Evolutionary conservation across 2,888 invertebrate species (phyloP), one percentile per base, ranked within the genome.

Genomic region (Periphyllus acericola): DNA sequence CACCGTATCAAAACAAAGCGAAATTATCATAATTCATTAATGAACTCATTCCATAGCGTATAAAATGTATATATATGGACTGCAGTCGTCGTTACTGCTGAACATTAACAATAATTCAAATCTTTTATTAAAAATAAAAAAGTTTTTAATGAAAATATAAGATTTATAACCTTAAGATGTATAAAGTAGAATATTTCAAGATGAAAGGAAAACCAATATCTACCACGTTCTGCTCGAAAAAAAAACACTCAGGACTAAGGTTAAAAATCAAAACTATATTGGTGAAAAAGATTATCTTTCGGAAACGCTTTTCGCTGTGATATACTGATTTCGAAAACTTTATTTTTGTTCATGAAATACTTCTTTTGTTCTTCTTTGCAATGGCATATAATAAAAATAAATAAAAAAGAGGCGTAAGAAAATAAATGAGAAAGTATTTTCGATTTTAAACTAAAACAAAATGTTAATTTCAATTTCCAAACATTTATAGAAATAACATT

Each of bases 141-240:
- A 60, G n/a, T 79, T 79, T 79, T 55, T 55, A 55, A 79, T 32
- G 21, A 52, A 32, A 52, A 55, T 17, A 9, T 34, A 79, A 79
- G 32, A 79, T 79, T 32, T 79, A 79, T 60, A 25, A 60, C 34
- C 32, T 25, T n/a, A 14, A 9, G 25, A 34, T 55, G 60, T 79
- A 34, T 34, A 34, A 52, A 34, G 32, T n/a, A 55, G 32, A 55
- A 34, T 79, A 17, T 34, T 55, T 79, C 29, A 32, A 79, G 79
- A 79, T 60, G 21, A 79, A 55, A 79, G 55, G 21, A 79, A 55
- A 79, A 79, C 79, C 79, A 25, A 60, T 79, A 79, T 55, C 25
- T 3, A 25, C 21, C 25, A 21, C 29, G 52, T 52, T 52, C 32
- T 52, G 29, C 21, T 0, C 1, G 52, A 52, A 76, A 25, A 19